A percentile compares a stretch with the other conserved stretches of the same genome.
Conservation (phyloP, 2,113 vertebrate genomes). For the Synodontis membranacea region DNA sequence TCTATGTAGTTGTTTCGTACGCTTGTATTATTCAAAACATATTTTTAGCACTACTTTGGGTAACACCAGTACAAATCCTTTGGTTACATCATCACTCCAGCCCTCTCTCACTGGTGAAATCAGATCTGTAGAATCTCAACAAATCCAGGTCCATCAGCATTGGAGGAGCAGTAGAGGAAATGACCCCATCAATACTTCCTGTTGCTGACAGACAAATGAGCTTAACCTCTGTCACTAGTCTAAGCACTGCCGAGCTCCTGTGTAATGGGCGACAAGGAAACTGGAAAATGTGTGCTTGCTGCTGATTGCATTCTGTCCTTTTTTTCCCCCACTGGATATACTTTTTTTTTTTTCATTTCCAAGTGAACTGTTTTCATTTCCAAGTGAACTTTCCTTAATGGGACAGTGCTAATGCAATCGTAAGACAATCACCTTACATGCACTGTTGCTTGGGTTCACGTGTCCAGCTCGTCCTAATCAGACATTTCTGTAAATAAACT, state of each 20-base stretch:
- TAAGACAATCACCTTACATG: neutral
- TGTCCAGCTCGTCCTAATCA: neutral
- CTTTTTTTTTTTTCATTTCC: neutral
- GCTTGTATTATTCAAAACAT: slow-evolving; percentile 13
- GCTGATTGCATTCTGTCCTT: neutral
- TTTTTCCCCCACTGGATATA: neutral
- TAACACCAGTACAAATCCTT: neutral
- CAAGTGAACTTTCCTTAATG: neutral
- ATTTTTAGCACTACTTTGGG: neutral
- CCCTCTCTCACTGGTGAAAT: slow-evolving; percentile 10
- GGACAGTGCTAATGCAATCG: neutral
- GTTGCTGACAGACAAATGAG: slow-evolving; percentile 52
- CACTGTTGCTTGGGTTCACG: neutral
- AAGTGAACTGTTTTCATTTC: neutral
- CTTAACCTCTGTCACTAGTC: slow-evolving; percentile 28
- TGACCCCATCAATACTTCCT: slow-evolving; percentile 49
- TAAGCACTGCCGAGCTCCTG: slow-evolving; percentile 35
- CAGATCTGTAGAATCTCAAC: slow-evolving; percentile 43
- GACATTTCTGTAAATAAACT: slow-evolving; percentile 7
- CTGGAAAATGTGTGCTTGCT: neutral
- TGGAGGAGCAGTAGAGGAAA: slow-evolving; percentile 36
- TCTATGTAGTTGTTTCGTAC: slow-evolving; percentile 23
- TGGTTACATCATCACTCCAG: slow-evolving; percentile 7
- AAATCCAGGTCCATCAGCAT: slow-evolving; percentile 37
- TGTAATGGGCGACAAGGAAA: slow-evolving; percentile 16